These are phyloP conservation scores for Enteromius fasciolatus DNA, from an alignment of 2,797 vertebrate species.

Conservation along the genomic window DNA sequence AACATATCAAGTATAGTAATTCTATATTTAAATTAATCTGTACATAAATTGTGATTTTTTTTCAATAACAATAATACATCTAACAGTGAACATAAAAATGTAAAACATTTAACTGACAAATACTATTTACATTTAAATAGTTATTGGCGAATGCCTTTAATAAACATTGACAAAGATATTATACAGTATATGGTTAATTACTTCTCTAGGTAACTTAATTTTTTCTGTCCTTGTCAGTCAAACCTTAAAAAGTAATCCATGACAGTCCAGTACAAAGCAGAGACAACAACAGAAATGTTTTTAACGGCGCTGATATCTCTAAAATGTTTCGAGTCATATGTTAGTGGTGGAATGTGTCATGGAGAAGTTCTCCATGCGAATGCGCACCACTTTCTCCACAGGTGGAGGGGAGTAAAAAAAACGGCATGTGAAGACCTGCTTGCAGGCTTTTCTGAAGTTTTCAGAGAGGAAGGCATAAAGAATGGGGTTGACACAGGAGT, in stretches of 20 bases:
- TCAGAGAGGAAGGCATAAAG: conserved; percentile 86
- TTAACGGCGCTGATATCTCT: not conserved
- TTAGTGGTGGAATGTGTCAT: conserved; percentile 79
- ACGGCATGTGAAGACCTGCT: conserved; percentile 73
- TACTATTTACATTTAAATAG: conserved; percentile 34
- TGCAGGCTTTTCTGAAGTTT: conserved; percentile 83
- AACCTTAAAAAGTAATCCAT: conserved; percentile 1
- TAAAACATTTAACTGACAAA: conserved; percentile 26
- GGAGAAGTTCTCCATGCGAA: conserved; percentile 82
- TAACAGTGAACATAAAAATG: conserved; percentile 5
- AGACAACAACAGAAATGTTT: not conserved
- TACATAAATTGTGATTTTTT: not conserved
- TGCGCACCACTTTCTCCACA: conserved; percentile 68
- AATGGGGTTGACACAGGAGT: conserved; percentile 86
- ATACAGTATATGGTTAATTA: not conserved
- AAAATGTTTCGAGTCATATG: conserved; percentile 55
- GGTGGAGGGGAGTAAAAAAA: conserved; percentile 59
- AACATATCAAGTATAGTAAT: conserved; percentile 27
- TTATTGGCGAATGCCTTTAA: conserved; percentile 3
- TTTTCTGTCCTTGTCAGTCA: conserved; percentile 15
- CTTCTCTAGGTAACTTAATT: not conserved
- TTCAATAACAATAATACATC: conserved; percentile 23
- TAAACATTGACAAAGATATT: not conserved
- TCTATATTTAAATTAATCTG: not conserved
- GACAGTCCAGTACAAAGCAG: not conserved